These are phyloP conservation scores for Elephantulus edwardii DNA, from an alignment of 2,113 vertebrate species.

Conservation along the genomic window DNA sequence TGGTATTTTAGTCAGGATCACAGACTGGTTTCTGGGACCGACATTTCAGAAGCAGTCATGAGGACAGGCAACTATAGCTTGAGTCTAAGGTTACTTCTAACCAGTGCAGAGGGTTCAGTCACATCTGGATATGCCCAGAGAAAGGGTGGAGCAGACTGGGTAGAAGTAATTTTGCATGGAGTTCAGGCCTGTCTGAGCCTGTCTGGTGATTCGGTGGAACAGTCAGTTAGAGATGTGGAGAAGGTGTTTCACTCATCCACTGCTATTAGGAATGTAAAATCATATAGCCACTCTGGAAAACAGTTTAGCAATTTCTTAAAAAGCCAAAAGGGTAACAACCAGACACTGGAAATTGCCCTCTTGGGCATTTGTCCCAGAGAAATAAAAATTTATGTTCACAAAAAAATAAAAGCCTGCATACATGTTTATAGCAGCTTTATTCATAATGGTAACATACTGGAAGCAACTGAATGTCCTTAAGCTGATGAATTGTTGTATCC, in stretches of 20 bases:
- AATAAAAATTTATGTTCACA: background rate
- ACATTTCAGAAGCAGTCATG: background rate
- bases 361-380: background rate
- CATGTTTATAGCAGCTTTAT: background rate
- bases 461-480: background rate
- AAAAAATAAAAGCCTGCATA: background rate
- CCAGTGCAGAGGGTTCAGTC: background rate
- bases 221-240: background rate
- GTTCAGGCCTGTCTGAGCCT: background rate
- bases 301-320: background rate
- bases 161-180: background rate
- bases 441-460: background rate
- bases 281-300: background rate
- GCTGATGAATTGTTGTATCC: background rate
- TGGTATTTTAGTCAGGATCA: background rate
- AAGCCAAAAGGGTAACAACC: background rate
- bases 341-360: background rate
- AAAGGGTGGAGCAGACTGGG: background rate
- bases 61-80: background rate
- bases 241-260: background rate
- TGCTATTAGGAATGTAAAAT: background rate
- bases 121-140: background rate
- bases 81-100: background rate
- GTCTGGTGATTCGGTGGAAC: background rate
- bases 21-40: background rate